Base-by-base conservation (phyloP, 37 sponge, comb jelly and placozoan species). In the Hormiphora californensis region DNA sequence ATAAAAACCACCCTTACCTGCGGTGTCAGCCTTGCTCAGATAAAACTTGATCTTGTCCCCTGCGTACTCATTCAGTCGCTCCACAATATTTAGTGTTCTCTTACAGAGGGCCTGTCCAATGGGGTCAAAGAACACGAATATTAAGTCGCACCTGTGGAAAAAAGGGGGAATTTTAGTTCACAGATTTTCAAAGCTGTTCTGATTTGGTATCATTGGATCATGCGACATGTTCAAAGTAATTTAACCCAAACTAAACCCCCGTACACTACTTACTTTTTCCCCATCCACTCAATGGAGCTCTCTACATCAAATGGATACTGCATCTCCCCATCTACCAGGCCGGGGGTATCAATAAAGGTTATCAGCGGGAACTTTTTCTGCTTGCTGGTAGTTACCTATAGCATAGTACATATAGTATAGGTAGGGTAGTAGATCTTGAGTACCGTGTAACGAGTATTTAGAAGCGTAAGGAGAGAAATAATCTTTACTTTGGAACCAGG, bases 281-380 rank as follows among this genome's bases (percentile, higher is more conserved):
- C 90, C 54, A 92, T 87, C 91, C 88, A 90, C 25, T 55, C 40
- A 11, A 92, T 69, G 39, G 93, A 31, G 63, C 89, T 19, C 32
- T 92, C 89, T 39, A 92, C 93, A 78, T 92, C 86, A 87, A 92
- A 92, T 12, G 93, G 91, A 37, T 92, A 92, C 54, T 86, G 62
- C 93, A 92, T 92, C 51, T 90, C 93, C 7, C 93, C 93, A 31
- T 92, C 93, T 38, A 92, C 93, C 54, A 92, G 88, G 0, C 93
- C 93, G 17, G 93, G 93, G 28, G 93, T 90, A 51, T 92, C 93
- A 37, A 92, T 69, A 55, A 92, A 92, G 12, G 89, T 90, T n/a
- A 92, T 88, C 59, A 92, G 51, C 40, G 78, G 32, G 55, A 92
- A 92, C 54, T 89, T 89, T 89, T 92, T 92, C 86, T 92, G 89